Base-by-base conservation (phyloP, 2,888 invertebrate genomes). In the Molorchus minor region DNA sequence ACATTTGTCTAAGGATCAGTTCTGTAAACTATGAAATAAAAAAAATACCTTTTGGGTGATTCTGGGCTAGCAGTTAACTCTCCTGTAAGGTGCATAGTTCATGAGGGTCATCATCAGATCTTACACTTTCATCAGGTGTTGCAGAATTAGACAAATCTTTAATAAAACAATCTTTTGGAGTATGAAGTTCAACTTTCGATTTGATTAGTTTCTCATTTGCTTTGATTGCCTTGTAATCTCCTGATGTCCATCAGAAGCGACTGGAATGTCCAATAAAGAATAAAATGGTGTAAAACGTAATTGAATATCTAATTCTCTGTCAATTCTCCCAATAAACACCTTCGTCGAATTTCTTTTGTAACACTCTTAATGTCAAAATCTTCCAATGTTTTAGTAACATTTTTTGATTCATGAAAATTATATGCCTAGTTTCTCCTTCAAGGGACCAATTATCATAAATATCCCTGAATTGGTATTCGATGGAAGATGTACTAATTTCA, bases 51-150 rank as follows among this genome's bases (percentile, higher is more conserved):
- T 49, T 55, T 61, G 10, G 62, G 52, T 36, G 61, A 54, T 33
- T 30, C 43, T 17, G 45, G 10, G 17, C 51, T 12, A 21, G 41
- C 36, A 54, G 56, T 66, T 58, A 56, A 57, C 16, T 53, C 47
- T n/a, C 73, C 73, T 38, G 70, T 53, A 17, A 71, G n/a, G 44
- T 1, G 73, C 75, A 64, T 71, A 74, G 58, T 73, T 73, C 74
- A 75, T 74, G 35, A 74, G 52, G n/a, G 16, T 73, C 72, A 38
- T 73, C 72, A 25, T 55, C 36, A 7, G 29, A 29, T 17, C 16
- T 45, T 25, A 13, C 17, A 30, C 15, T 33, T 20, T 40, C 25
- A 7, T 47, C 47, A 10, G 17, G 16, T 12, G 16, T 15, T 49
- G 49, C 5, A 20, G 20, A 15, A 36, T 38, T 47, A 47, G 47